Conservation (phyloP, 2,888 invertebrate genomes). For the Mesochorus sp. region DNA sequence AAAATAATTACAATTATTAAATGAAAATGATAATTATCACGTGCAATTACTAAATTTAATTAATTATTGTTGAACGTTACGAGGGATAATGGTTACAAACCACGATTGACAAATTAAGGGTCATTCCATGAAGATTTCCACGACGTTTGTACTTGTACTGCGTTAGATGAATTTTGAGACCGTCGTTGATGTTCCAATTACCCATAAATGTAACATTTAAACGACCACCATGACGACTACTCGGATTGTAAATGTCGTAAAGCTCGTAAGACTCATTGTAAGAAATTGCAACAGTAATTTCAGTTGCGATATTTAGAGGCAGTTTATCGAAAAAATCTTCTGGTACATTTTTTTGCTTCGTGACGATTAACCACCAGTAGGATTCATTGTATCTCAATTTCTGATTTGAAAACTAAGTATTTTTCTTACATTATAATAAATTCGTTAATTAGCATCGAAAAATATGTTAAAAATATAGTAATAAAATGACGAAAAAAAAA, state of each 20-base stretch:
- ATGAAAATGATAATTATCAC: too few relatives aligned
- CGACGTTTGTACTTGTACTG: slow-evolving; percentile 73
- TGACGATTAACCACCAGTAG: slow-evolving; percentile 72
- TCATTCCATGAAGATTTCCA: slow-evolving; percentile 69
- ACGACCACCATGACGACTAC: slow-evolving; percentile 70
- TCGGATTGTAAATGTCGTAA: slow-evolving; percentile 74
- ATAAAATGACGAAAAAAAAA: neutral
- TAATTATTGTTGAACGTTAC: too few relatives aligned
- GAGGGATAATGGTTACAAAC: slow-evolving; percentile 56
- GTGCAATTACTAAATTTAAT: too few relatives aligned
- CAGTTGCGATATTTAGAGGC: slow-evolving; percentile 71
- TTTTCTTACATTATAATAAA: neutral
- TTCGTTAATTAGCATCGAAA: neutral
- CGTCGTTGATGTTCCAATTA: slow-evolving; percentile 65
- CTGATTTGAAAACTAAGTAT: slow-evolving; percentile 65
- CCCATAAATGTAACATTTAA: slow-evolving; percentile 71
- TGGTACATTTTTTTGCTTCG: slow-evolving; percentile 57
- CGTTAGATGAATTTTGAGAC: slow-evolving; percentile 66
- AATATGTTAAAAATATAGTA: too few relatives aligned
- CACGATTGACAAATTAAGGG: slow-evolving; percentile 70
- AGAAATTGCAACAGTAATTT: slow-evolving; percentile 67
- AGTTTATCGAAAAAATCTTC: slow-evolving; percentile 60
- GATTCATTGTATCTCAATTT: slow-evolving; percentile 71
- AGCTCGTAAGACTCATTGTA: slow-evolving; percentile 59
- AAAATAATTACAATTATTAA: too few relatives aligned